Evolutionary conservation across 2,888 invertebrate genomes (phyloP).

Genomic region (Palloptera scutellata): DNA sequence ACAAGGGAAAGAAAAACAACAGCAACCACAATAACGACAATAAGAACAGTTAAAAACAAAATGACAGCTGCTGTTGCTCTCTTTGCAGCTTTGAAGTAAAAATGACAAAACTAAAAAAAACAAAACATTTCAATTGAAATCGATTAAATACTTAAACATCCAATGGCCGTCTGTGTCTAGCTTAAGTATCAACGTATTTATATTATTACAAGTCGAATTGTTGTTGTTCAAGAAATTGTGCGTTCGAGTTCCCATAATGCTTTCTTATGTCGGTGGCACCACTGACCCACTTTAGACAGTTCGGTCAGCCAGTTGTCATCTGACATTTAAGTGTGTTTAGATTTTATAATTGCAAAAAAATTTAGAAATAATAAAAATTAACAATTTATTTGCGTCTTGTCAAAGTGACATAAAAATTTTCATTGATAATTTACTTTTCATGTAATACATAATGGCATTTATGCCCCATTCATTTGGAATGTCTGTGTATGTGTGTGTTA

Average conservation of each 20-base stretch:
- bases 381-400: no score
- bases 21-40: neutral
- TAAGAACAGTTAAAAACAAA: neutral
- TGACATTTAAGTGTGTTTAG: no score
- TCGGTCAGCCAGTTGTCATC: conserved; percentile 13
- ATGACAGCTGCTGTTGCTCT: neutral
- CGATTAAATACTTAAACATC: conserved; percentile 51
- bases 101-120: no score
- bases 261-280: conserved; percentile 45
- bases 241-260: conserved; percentile 32
- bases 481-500: conserved; percentile 15
- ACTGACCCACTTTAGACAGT: conserved; percentile 36
- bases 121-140: conserved; percentile 55
- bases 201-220: no score
- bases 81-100: no score
- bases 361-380: no score
- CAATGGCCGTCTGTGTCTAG: neutral
- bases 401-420: no score
- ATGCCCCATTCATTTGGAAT: no score
- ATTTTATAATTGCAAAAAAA: no score
- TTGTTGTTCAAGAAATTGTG: no score
- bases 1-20: neutral
- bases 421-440: no score
- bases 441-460: no score
- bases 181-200: neutral